Conservation (phyloP, 2,113 vertebrate species). For the Sakesphorus luctuosus region DNA sequence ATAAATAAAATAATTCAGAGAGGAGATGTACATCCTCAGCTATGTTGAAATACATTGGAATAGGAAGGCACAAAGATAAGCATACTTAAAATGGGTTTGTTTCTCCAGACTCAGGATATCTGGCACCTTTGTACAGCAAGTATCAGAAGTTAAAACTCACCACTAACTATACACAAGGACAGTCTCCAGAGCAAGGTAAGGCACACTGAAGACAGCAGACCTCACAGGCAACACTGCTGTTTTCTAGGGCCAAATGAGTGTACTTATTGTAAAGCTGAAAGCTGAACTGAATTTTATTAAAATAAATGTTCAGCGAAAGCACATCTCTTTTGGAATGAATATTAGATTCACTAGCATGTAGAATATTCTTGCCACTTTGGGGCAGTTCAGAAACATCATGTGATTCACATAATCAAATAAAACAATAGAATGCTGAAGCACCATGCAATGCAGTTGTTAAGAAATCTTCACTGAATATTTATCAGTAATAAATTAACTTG, state of each 20-base stretch:
- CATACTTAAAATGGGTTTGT: background rate
- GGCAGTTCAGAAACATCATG: background rate
- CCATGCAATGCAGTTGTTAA: background rate
- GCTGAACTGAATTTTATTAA: background rate
- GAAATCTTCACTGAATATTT: background rate
- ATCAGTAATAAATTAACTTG: background rate
- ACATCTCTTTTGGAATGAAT: background rate
- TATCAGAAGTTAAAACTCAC: background rate
- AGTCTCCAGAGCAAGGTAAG: background rate
- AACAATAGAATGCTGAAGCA: background rate
- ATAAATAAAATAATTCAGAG: background rate
- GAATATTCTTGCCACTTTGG: background rate
- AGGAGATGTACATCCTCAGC: background rate
- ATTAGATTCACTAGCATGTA: background rate
- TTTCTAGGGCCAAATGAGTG: background rate
- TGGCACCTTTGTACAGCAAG: background rate
- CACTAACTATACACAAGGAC: background rate
- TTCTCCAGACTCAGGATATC: background rate
- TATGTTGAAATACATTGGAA: background rate
- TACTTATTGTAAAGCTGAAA: background rate
- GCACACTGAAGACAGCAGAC: background rate
- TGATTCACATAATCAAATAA: background rate
- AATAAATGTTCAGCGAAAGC: background rate
- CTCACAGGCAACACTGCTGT: background rate
- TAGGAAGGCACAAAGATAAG: background rate